These are phyloP conservation scores for Oreotragus oreotragus DNA, from an alignment of 2,113 vertebrate genomes.

Conservation along the genomic window DNA sequence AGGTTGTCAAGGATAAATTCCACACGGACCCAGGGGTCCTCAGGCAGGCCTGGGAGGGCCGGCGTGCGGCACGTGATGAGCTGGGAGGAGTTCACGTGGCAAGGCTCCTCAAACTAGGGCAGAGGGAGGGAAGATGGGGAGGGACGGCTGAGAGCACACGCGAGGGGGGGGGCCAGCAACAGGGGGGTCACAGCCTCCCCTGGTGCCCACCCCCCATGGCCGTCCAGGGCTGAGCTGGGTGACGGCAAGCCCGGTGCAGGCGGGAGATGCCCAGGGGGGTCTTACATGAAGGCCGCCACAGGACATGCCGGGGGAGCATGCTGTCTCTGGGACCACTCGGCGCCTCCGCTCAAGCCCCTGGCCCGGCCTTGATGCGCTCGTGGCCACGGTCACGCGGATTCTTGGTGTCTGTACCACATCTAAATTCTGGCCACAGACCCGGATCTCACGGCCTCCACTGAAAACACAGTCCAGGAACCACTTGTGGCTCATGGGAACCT, in stretches of 20 bases:
- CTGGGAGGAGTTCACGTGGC: constrained; percentile 89
- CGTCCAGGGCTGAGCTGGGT: accelerated
- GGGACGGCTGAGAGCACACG: accelerated
- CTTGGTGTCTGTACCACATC: constrained; percentile 94
- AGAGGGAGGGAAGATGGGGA: neutral
- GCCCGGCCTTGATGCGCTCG: constrained; percentile 68
- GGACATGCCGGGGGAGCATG: constrained; percentile 78
- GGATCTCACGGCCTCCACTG: constrained; percentile 92
- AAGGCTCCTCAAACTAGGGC: constrained; percentile 87
- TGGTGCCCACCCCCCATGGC: neutral
- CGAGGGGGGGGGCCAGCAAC: neutral
- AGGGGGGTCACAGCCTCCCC: neutral
- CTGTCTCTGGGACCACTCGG: constrained; percentile 81
- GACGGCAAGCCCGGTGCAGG: neutral
- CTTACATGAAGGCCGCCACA: constrained; percentile 83
- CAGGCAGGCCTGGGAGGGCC: constrained; percentile 81
- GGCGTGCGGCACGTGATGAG: constrained; percentile 92
- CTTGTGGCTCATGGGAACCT: neutral
- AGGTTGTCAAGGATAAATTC: constrained; percentile 95
- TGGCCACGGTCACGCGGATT: constrained; percentile 87
- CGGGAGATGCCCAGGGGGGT: neutral
- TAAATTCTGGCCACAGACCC: constrained; percentile 89
- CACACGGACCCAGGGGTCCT: constrained; percentile 80
- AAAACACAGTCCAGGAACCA: constrained; percentile 57
- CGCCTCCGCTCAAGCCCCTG: constrained; percentile 72